Percentiles rank a stretch among this genome's conserved stretches.
These are phyloP conservation scores for Dolichallabes microphthalmus DNA, from an alignment of 2,113 vertebrate species.

Conservation along the genomic window DNA sequence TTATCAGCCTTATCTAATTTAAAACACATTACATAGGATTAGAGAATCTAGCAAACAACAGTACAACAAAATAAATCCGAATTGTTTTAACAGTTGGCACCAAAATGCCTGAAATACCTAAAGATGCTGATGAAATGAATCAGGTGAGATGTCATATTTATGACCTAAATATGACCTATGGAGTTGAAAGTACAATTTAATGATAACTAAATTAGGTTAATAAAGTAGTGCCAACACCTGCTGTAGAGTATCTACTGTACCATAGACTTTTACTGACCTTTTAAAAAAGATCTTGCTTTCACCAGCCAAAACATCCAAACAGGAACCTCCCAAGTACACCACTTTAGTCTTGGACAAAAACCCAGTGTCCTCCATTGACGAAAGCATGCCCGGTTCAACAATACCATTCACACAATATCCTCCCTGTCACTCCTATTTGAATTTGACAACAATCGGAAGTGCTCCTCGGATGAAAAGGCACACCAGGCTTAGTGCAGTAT, in stretches of 20 bases:
- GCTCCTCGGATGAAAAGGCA: background rate
- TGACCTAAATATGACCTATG: background rate
- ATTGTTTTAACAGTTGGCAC: background rate
- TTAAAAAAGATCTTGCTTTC: background rate
- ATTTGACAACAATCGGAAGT: background rate
- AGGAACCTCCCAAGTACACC: conserved; percentile 7
- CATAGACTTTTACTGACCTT: background rate
- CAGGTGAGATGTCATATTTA: background rate
- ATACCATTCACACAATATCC: background rate
- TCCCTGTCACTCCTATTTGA: background rate
- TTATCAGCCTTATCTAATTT: background rate
- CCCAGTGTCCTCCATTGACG: background rate
- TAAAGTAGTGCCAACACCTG: background rate
- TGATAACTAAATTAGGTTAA: background rate
- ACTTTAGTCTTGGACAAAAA: conserved; percentile 1
- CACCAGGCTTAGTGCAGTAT: background rate
- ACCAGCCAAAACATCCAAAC: background rate
- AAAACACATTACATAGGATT: background rate
- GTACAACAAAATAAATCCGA: background rate
- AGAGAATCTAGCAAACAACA: background rate
- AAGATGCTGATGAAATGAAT: background rate
- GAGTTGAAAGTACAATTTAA: background rate
- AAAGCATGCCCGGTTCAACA: background rate
- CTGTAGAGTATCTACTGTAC: background rate
- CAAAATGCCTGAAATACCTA: background rate